Percentiles rank a stretch among this genome's conserved stretches.
phyloP scores from a whole-genome alignment of 2,797 vertebrate species.

The Xiphorhynchus erythropygius region DNA sequence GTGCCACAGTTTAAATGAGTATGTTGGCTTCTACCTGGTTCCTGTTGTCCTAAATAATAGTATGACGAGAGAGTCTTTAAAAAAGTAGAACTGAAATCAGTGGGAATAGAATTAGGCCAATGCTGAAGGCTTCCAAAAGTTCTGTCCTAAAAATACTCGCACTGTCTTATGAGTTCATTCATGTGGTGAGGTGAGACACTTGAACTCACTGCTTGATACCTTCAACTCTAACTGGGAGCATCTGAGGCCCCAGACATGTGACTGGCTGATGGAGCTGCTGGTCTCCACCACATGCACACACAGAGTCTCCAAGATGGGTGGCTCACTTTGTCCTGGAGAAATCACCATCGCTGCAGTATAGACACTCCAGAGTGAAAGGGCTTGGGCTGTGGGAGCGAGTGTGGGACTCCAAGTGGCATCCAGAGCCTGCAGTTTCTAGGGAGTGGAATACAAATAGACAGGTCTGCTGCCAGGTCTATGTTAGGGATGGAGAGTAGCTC shows the following conservation, averaged over 20 bases:
- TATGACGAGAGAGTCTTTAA: background rate
- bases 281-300: background rate
- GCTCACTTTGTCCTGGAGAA: background rate
- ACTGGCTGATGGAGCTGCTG: background rate
- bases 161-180: background rate
- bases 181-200: background rate
- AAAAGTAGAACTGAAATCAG: background rate
- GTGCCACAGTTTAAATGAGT: background rate
- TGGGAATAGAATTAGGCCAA: background rate
- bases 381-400: background rate
- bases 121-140: conserved; percentile 10
- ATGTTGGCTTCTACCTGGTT: background rate
- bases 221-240: background rate
- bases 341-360: accelerated
- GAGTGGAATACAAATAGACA: background rate
- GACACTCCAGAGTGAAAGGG: accelerated
- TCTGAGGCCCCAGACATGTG: background rate
- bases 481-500: background rate
- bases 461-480: background rate
- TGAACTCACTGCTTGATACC: background rate
- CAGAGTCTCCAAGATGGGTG: background rate
- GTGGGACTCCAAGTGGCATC: conserved; percentile 6
- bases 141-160: background rate
- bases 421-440: background rate
- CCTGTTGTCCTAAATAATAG: background rate